These are phyloP conservation scores for Sweltsa coloradensis DNA, from an alignment of 1,140 invertebrate genomes.

Conservation along the genomic window DNA sequence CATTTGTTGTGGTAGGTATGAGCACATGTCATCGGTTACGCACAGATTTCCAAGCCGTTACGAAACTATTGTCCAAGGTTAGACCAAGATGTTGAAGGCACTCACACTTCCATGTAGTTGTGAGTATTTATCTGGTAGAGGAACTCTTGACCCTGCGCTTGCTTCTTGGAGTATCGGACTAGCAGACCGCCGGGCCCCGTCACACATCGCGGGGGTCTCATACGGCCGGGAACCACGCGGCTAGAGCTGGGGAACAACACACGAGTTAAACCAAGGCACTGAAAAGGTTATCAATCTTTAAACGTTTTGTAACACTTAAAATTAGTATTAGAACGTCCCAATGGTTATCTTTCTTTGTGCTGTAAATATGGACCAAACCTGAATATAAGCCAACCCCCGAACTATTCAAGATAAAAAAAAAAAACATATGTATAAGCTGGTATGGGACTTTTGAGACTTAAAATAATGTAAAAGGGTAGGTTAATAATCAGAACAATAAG, in stretches of 20 bases:
- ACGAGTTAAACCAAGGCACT: background rate
- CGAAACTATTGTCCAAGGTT: too few species aligned
- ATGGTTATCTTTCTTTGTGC: background rate
- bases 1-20: too few species aligned
- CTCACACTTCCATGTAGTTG: slow-evolving; percentile 59
- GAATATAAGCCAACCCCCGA: background rate
- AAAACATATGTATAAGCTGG: background rate
- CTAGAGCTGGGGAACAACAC: slow-evolving; percentile 36
- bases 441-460: background rate
- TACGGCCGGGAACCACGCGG: slow-evolving; percentile 50
- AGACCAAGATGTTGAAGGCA: slow-evolving; percentile 12
- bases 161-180: slow-evolving; percentile 59
- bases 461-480: too few species aligned
- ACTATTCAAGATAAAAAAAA: background rate
- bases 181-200: slow-evolving; percentile 73
- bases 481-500: too few species aligned
- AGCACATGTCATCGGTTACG: too few species aligned
- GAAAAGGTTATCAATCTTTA: background rate
- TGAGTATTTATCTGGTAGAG: slow-evolving; percentile 67
- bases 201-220: slow-evolving; percentile 61
- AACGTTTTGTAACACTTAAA: background rate
- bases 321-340: background rate
- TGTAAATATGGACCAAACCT: background rate
- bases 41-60: too few species aligned
- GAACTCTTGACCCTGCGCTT: slow-evolving; percentile 73